phyloP scores from a whole-genome alignment of 2,888 invertebrate species.

The Omphaloscelis lunosa region DNA sequence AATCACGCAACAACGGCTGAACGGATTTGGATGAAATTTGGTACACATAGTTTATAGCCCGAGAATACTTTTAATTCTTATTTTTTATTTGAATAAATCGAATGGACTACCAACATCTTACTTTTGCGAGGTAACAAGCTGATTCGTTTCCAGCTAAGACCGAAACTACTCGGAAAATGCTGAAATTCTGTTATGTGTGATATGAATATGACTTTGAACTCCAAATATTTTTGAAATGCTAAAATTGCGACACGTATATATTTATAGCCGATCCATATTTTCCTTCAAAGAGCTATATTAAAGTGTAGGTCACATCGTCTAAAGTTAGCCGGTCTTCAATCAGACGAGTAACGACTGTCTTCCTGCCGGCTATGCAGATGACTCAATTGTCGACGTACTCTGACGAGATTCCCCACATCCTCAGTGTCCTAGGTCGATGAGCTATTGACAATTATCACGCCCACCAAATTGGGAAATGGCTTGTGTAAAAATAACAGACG shows the following conservation, averaged over 20 bases:
- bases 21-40: neutral
- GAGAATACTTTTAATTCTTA: no score
- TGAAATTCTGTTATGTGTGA: neutral
- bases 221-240: neutral
- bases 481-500: conserved; percentile 29
- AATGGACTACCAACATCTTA: no score
- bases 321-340: conserved; percentile 52
- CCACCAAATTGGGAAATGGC: conserved; percentile 31
- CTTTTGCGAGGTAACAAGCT: neutral
- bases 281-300: conserved; percentile 21
- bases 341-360: conserved; percentile 67
- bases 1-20: no score
- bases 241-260: neutral
- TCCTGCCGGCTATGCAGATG: conserved; percentile 72
- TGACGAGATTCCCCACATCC: conserved; percentile 61
- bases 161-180: neutral
- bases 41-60: no score
- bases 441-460: conserved; percentile 39
- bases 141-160: neutral
- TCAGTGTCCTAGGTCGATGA: conserved; percentile 56
- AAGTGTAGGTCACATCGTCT: conserved; percentile 51
- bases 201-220: neutral
- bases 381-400: conserved; percentile 68
- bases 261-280: conserved; percentile 4
- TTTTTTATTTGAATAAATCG: no score